Conservation (phyloP, 2,797 vertebrate species). For the Parauchenoglanis ngamensis region DNA sequence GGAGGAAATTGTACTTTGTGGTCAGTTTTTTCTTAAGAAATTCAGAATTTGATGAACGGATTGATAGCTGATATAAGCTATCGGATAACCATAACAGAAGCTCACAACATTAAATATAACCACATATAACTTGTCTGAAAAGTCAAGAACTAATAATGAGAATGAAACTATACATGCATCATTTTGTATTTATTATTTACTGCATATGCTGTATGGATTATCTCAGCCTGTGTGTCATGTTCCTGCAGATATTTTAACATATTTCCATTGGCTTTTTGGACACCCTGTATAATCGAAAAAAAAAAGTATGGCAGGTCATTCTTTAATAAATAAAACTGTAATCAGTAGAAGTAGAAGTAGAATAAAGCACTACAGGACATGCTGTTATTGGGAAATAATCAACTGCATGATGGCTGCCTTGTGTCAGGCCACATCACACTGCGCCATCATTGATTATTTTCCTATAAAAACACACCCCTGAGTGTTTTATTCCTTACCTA, state of each 20-base stretch:
- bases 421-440: not conserved
- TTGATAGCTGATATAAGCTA: not conserved
- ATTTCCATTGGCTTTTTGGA: not conserved
- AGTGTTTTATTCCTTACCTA: not conserved
- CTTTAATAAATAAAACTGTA: not conserved
- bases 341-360: not conserved
- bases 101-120: not conserved
- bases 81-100: not conserved
- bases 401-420: not conserved
- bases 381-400: not conserved
- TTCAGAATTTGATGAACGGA: not conserved
- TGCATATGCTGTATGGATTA: not conserved
- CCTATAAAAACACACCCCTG: not conserved
- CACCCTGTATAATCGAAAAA: not conserved
- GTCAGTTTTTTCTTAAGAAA: not conserved
- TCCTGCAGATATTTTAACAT: not conserved
- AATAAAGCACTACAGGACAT: not conserved
- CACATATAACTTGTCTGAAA: not conserved
- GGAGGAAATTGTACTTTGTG: not conserved
- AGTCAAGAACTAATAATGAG: not conserved
- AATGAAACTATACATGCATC: not conserved
- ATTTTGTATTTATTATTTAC: not conserved
- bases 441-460: not conserved
- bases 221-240: not conserved
- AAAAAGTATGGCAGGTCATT: not conserved